Percentiles rank a stretch among this genome's conserved stretches.
These are phyloP conservation scores for Cetoscarus ocellatus DNA, from an alignment of 2,797 vertebrate species.

Conservation along the genomic window DNA sequence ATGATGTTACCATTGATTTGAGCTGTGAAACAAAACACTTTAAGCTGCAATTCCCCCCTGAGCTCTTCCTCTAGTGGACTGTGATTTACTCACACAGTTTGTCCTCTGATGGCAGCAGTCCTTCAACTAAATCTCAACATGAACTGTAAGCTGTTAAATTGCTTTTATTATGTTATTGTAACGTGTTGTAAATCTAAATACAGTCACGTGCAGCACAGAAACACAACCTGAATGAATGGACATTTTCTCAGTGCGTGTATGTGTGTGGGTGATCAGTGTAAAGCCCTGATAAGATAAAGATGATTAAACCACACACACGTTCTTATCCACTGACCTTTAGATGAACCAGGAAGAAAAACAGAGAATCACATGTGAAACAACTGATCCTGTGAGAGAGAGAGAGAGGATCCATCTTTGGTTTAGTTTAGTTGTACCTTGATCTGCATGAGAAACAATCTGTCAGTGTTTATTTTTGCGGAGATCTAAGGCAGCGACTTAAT, in stretches of 20 bases:
- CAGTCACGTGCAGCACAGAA: conserved; percentile 18
- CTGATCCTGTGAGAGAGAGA: background rate
- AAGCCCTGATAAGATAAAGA: conserved; percentile 51
- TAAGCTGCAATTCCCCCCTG: background rate
- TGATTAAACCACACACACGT: conserved; percentile 24
- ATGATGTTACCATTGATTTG: too few species aligned
- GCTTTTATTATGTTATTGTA: background rate
- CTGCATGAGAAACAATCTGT: background rate
- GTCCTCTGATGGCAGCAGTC: background rate
- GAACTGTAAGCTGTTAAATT: background rate
- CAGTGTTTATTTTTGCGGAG: background rate
- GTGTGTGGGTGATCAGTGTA: conserved; percentile 5
- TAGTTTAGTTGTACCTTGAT: too few species aligned
- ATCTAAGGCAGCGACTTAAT: background rate
- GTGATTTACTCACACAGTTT: background rate
- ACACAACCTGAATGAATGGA: background rate
- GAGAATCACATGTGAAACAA: conserved; percentile 6
- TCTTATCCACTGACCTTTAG: conserved; percentile 40
- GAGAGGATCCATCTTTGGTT: background rate
- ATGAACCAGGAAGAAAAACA: conserved; percentile 54
- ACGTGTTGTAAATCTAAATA: conserved; percentile 7
- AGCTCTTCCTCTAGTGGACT: background rate
- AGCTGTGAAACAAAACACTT: background rate
- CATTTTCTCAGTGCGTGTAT: conserved; percentile 14
- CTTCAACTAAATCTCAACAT: background rate